Conservation (phyloP, 2,113 vertebrate species). For the Corythornis vintsioides region DNA sequence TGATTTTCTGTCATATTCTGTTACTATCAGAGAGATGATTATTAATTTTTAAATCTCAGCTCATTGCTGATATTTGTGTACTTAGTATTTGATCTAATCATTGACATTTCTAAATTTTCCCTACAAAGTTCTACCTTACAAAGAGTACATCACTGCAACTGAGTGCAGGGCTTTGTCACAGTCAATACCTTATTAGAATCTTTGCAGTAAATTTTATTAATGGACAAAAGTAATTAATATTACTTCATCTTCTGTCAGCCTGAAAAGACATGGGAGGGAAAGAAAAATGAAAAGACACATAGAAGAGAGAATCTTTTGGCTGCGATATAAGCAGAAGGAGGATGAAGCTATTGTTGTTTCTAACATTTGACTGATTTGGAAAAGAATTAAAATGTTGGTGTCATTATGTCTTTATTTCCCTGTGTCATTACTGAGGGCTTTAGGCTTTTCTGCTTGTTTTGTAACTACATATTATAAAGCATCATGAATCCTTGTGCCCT, state of each 20-base stretch:
- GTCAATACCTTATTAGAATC: neutral
- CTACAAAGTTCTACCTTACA: neutral
- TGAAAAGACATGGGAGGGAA: neutral
- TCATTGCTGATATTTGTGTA: neutral
- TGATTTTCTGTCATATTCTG: constrained; percentile 56
- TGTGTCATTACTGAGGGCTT: neutral
- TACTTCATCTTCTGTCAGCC: neutral
- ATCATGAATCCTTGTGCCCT: neutral
- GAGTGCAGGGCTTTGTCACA: neutral
- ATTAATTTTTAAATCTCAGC: neutral
- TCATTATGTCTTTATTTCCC: neutral
- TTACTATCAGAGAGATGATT: constrained; percentile 30
- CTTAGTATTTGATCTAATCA: neutral
- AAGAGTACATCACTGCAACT: neutral
- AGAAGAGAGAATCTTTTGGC: neutral
- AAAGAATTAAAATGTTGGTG: neutral
- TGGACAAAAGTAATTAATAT: neutral
- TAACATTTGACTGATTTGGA: neutral
- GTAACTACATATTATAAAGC: neutral
- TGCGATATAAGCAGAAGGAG: neutral
- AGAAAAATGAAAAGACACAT: neutral
- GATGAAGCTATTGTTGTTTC: neutral
- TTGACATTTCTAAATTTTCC: neutral
- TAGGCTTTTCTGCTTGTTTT: neutral
- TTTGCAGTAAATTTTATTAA: neutral